phyloP scores from a whole-genome alignment of 2,797 vertebrate species.

The Knipowitschia caucasica region DNA sequence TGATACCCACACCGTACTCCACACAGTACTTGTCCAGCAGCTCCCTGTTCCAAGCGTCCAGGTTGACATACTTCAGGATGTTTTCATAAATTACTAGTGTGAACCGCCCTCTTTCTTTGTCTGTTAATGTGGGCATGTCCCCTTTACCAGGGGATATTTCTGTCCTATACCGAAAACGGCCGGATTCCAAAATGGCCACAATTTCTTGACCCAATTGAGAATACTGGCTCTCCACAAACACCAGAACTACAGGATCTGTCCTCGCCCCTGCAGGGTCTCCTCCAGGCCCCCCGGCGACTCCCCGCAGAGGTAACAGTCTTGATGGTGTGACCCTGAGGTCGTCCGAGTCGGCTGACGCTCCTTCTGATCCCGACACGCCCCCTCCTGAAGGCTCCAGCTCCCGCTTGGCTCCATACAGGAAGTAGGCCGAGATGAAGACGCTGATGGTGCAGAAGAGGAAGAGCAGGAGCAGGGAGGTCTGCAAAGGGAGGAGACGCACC shows the following conservation, averaged over 20 bases:
- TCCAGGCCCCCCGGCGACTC: constrained; percentile 57
- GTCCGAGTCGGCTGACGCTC: constrained; percentile 81
- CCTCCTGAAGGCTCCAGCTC: constrained; percentile 87
- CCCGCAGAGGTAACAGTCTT: constrained; percentile 81
- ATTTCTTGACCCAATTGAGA: constrained; percentile 98
- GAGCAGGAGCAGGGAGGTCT: constrained; percentile 92
- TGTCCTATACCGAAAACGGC: constrained; percentile 92
- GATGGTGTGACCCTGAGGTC: constrained; percentile 87
- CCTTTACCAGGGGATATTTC: constrained; percentile 97
- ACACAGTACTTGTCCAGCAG: constrained; percentile 98
- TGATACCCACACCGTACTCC: constrained; percentile 96
- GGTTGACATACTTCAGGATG: constrained; percentile 96
- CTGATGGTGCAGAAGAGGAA: constrained; percentile 94
- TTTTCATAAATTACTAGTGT: constrained; percentile 96
- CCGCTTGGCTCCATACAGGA: constrained; percentile 95
- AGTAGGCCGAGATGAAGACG: constrained; percentile 96
- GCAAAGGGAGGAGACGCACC: constrained; percentile 92
- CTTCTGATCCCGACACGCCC: constrained; percentile 73
- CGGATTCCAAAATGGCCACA: constrained; percentile 95
- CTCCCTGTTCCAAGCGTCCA: constrained; percentile 98
- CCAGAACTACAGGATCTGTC: constrained; percentile 93
- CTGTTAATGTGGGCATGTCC: constrained; percentile 96
- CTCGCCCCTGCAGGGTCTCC: constrained; percentile 77
- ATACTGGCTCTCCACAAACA: constrained; percentile 98
- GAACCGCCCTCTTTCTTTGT: constrained; percentile 93